These are phyloP conservation scores for Syncerus caffer DNA, from an alignment of 2,797 vertebrate species.

Conservation along the genomic window DNA sequence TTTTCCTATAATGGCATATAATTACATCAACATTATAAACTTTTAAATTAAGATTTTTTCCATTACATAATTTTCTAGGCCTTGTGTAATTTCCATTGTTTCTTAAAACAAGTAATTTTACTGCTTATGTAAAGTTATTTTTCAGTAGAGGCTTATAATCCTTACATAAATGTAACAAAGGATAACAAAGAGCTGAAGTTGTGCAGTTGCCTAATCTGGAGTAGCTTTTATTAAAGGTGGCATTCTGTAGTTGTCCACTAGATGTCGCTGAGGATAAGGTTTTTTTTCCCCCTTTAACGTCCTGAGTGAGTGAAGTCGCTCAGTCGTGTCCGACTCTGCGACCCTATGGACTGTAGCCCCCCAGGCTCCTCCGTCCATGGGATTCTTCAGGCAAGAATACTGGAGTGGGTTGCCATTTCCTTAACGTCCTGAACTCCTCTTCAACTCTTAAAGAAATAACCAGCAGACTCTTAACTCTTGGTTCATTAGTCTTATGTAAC, in stretches of 20 bases:
- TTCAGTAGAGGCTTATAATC: background rate
- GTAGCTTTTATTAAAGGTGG: background rate
- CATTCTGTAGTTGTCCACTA: constrained; percentile 74
- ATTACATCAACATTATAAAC: background rate
- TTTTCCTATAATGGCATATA: background rate
- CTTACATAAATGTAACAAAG: background rate
- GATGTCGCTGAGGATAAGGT: constrained; percentile 80
- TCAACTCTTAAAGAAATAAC: constrained; percentile 4
- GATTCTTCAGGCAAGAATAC: too few relatives aligned
- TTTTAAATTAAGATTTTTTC: background rate
- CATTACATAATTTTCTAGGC: background rate
- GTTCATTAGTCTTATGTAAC: background rate
- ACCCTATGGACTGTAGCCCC: too few relatives aligned
- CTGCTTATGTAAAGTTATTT: background rate
- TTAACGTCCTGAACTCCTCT: background rate
- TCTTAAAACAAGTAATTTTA: background rate
- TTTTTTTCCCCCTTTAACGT: background rate
- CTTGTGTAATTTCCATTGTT: background rate
- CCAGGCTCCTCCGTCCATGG: too few relatives aligned
- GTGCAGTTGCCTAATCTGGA: too few relatives aligned
- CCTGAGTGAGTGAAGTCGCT: too few relatives aligned
- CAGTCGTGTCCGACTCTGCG: too few relatives aligned
- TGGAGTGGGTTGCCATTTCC: too few relatives aligned
- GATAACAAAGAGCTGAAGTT: background rate
- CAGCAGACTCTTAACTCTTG: background rate